Base-by-base conservation (phyloP, 2,797 vertebrate genomes). In the Sebastes aleutianus region DNA sequence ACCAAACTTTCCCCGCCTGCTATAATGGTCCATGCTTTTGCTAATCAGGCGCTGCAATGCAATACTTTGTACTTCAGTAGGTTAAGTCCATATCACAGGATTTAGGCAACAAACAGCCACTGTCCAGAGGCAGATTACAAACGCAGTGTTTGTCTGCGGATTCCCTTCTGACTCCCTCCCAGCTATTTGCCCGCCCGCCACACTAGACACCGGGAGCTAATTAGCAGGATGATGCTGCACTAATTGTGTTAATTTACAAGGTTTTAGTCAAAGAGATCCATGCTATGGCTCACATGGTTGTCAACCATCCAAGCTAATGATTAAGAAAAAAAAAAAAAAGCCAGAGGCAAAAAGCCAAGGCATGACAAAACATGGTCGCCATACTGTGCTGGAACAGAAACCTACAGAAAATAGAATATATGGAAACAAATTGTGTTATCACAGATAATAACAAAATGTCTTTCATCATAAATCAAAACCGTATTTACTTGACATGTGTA, bases 161-260 rank as follows among this genome's bases (percentile, higher is more conserved):
- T 95, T 97, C 97, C 96, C 96, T 93, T 93, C 95, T 95, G 96
- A 96, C 93, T 96, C 93, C 89, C 94, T 95, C 94, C 95, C 95
- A 95, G 95, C 95, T 95, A 96, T 96, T 96, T 96, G 96, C 95
- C 95, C 96, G 96, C 95, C 95, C 94, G 91, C 95, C 96, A 95
- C 96, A 96, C 94, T 92, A 97, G 96, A 97, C 96, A 96, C 95
- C 94, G 91, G 94, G 95, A 97, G 95, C 97, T 99, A 99, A 99
- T 99, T 99, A 99, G 97, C 95, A 94, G 96, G 96, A 98, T 97
- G 97, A 97, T 97, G 97, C 97, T 97, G 96, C 96, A 96, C 97
- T 99, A 98, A 99, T 99, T 99, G 98, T 97, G 97, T 97, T 99
- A 98, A 99, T 99, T 99, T 98, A 98, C 97, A 97, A 97, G 97